These are phyloP conservation scores for Macrosoma leucophasiata DNA, from an alignment of 2,888 invertebrate genomes.

Conservation along the genomic window DNA sequence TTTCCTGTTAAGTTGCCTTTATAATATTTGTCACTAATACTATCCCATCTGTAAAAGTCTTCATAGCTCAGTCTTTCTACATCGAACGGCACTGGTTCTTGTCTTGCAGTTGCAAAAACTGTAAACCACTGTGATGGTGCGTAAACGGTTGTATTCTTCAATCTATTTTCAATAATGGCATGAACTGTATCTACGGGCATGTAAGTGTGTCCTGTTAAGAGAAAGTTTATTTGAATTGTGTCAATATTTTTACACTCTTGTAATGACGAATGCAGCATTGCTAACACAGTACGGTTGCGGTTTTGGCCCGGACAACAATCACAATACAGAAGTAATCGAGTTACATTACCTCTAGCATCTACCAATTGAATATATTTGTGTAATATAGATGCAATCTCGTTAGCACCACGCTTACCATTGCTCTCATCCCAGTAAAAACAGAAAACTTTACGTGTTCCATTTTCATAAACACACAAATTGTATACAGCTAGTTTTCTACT, in stretches of 20 bases:
- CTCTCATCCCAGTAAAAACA: no score
- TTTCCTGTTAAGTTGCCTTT: conserved; percentile 26
- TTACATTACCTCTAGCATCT: no score
- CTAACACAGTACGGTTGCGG: conserved; percentile 8
- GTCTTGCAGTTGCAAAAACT: conserved; percentile 26
- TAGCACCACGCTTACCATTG: conserved; percentile 5
- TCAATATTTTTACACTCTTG: conserved; percentile 23
- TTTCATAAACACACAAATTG: conserved; percentile 15
- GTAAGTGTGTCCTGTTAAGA: conserved; percentile 35
- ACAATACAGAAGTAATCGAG: conserved; percentile 7
- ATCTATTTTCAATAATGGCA: no score
- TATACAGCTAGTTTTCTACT: conserved; percentile 13
- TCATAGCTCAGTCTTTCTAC: conserved; percentile 23
- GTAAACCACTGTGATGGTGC: conserved; percentile 37
- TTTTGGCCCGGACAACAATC: conserved; percentile 14
- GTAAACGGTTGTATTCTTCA: conserved; percentile 28
- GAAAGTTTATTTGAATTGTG: conserved; percentile 26
- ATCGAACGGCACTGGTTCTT: conserved; percentile 22
- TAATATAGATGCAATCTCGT: no score
- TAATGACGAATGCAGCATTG: conserved; percentile 18
- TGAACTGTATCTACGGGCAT: conserved; percentile 38
- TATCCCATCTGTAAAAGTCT: conserved; percentile 26
- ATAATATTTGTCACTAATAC: conserved; percentile 26
- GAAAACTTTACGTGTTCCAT: no score
- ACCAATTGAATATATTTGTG: no score